Percentiles rank a stretch among this genome's conserved stretches.
These are phyloP conservation scores for Campylorhamphus procurvoides DNA, from an alignment of 2,113 vertebrate species.

Conservation along the genomic window DNA sequence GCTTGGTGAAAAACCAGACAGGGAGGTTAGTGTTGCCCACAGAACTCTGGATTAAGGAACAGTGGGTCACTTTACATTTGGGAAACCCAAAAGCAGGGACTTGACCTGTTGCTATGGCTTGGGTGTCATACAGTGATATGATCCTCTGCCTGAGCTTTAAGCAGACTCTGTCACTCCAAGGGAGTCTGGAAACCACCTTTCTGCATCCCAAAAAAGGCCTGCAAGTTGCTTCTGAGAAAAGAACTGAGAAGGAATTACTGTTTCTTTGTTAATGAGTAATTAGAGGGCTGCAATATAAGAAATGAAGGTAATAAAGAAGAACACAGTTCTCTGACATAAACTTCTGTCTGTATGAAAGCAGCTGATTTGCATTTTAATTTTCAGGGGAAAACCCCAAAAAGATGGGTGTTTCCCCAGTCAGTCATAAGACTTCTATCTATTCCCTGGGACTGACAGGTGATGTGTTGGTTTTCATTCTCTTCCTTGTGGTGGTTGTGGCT, in stretches of 20 bases:
- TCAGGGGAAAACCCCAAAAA: neutral
- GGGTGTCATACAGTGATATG: accelerated
- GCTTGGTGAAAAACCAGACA: neutral
- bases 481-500: neutral
- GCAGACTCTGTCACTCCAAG: neutral
- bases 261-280: neutral
- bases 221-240: neutral
- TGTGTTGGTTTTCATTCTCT: neutral
- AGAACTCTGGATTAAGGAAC: neutral
- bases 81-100: neutral
- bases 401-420: neutral
- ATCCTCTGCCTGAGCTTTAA: neutral
- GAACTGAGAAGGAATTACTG: neutral
- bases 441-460: neutral
- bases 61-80: neutral
- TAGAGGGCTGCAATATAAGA: neutral
- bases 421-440: accelerated
- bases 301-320: neutral
- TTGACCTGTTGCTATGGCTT: neutral
- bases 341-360: neutral
- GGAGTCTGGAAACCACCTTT: neutral
- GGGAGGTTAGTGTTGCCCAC: neutral
- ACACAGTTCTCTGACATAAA: neutral
- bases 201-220: neutral
- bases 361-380: neutral